These are phyloP conservation scores for Aleiodes leptofemur DNA, from an alignment of 2,888 invertebrate species.

Conservation along the genomic window DNA sequence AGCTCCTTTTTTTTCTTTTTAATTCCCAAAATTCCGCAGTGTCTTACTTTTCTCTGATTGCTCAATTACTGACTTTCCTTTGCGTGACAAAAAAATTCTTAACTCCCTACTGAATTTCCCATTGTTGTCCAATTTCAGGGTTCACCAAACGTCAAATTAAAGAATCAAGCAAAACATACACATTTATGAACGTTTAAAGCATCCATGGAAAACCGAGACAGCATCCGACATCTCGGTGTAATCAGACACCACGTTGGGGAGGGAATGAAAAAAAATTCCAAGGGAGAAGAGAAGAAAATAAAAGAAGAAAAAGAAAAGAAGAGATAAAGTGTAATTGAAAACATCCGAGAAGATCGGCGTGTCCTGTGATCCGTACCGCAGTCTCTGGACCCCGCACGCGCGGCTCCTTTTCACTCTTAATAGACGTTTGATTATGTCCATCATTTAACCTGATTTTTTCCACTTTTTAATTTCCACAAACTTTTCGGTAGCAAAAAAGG, in stretches of 20 bases:
- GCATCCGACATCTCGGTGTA: constrained; percentile 74
- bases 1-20: not conserved
- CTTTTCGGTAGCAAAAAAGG: not conserved
- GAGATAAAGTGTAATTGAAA: constrained; percentile 69
- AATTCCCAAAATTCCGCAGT: not conserved
- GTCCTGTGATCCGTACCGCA: constrained; percentile 68
- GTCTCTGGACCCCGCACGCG: constrained; percentile 41
- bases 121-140: constrained; percentile 60
- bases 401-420: constrained; percentile 34
- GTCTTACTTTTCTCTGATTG: too few relatives aligned
- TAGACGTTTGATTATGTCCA: constrained; percentile 32
- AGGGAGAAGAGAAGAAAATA: constrained; percentile 27
- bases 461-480: constrained; percentile 20
- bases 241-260: constrained; percentile 71
- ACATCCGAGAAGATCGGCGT: constrained; percentile 63
- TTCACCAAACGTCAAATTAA: constrained; percentile 45
- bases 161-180: constrained; percentile 41
- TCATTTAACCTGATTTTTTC: constrained; percentile 22
- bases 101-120: not conserved
- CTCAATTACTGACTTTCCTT: not conserved
- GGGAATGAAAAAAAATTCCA: constrained; percentile 59
- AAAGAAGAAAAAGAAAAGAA: constrained; percentile 36
- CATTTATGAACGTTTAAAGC: constrained; percentile 47
- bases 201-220: constrained; percentile 54
- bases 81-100: not conserved